Conservation (phyloP, 2,113 vertebrate species). For the Gymnarchus niloticus region DNA sequence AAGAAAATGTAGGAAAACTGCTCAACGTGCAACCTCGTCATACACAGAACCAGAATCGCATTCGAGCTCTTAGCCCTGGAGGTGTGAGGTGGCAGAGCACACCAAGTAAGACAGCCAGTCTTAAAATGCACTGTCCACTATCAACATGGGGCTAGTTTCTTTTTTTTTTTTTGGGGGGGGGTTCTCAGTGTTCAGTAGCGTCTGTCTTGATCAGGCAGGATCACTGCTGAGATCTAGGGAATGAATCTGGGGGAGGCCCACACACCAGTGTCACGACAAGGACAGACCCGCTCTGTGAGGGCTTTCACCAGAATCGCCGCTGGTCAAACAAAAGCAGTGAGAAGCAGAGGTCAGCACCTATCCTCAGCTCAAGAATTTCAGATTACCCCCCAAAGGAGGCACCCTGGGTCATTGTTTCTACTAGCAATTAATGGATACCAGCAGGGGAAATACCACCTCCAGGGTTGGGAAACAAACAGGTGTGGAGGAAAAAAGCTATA, state of each 20-base stretch:
- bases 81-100: too few relatives aligned
- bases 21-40: neutral
- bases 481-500: conserved; percentile 15
- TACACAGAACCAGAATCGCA: neutral
- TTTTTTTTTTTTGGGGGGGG: too few relatives aligned
- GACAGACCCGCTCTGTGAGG: neutral
- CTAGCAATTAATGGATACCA: neutral
- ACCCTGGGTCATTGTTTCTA: conserved; percentile 22
- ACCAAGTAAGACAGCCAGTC: too few relatives aligned
- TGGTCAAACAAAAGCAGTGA: neutral
- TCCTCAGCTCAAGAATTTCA: neutral
- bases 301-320: neutral
- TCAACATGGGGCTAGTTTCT: too few relatives aligned
- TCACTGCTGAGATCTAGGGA: too few relatives aligned
- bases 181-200: neutral
- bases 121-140: neutral
- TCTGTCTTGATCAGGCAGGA: neutral
- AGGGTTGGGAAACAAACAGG: conserved; percentile 25
- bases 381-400: neutral
- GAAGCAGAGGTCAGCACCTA: neutral
- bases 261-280: too few relatives aligned
- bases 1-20: neutral
- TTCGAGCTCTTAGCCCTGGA: neutral
- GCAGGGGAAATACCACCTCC: neutral
- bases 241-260: too few relatives aligned